These are phyloP conservation scores for Nycteola revayana DNA, from an alignment of 2,888 invertebrate species.

Conservation along the genomic window DNA sequence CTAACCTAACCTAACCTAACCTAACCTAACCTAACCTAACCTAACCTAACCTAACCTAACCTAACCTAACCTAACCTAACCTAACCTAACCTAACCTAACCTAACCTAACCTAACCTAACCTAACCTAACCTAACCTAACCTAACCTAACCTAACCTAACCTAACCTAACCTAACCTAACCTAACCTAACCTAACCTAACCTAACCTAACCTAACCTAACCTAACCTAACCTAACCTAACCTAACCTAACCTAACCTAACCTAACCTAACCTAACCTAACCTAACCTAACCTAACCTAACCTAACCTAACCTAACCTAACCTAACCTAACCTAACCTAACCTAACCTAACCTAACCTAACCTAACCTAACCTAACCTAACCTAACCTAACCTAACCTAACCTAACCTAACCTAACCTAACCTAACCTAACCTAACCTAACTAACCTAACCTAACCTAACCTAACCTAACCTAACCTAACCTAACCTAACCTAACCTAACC, in stretches of 20 bases:
- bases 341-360: slow-evolving; percentile 23
- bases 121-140: slow-evolving; percentile 27
- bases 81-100: slow-evolving; percentile 23
- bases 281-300: slow-evolving; percentile 26
- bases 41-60: slow-evolving; percentile 27
- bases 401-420: no score
- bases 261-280: slow-evolving; percentile 24
- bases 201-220: slow-evolving; percentile 29
- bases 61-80: slow-evolving; percentile 25
- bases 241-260: slow-evolving; percentile 25
- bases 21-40: slow-evolving; percentile 25
- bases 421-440: no score
- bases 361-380: no score
- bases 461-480: no score
- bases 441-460: no score
- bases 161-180: slow-evolving; percentile 29
- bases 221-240: slow-evolving; percentile 29
- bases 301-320: slow-evolving; percentile 27
- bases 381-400: no score
- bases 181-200: slow-evolving; percentile 31
- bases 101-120: slow-evolving; percentile 26
- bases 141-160: slow-evolving; percentile 30
- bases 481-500: no score
- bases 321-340: slow-evolving; percentile 26
- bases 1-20: slow-evolving; percentile 24